These are phyloP conservation scores for Abramis brama DNA, from an alignment of 2,113 vertebrate genomes.

Conservation along the genomic window DNA sequence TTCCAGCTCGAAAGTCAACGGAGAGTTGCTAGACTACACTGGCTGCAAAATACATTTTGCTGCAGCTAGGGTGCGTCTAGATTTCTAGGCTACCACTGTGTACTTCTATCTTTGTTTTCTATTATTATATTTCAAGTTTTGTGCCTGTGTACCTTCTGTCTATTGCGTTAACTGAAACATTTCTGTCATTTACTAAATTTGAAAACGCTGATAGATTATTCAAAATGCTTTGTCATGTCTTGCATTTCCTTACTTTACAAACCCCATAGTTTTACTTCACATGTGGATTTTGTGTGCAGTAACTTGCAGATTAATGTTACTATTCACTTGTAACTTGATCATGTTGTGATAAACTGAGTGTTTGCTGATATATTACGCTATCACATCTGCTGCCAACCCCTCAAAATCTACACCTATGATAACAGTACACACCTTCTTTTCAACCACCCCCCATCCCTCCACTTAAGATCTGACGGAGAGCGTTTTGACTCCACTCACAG, in stretches of 20 bases:
- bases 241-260: background rate
- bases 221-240: background rate
- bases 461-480: conserved; percentile 6
- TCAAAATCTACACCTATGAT: conserved; percentile 11
- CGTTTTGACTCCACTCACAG: conserved; percentile 50
- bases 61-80: too few relatives aligned
- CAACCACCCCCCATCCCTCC: background rate
- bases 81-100: background rate
- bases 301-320: background rate
- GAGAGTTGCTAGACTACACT: too few relatives aligned
- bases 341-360: background rate
- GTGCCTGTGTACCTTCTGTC: conserved; percentile 17
- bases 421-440: conserved; percentile 12
- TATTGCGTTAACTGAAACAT: conserved; percentile 5
- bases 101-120: background rate
- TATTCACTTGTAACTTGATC: conserved; percentile 5
- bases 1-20: too few relatives aligned
- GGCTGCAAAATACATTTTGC: too few relatives aligned
- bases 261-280: background rate
- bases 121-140: conserved; percentile 24
- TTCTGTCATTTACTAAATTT: background rate
- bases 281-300: background rate
- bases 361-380: background rate
- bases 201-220: background rate
- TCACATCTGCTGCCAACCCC: background rate